Conservation (phyloP, 2,113 vertebrate species). For the Thamnophis sirtalis region DNA sequence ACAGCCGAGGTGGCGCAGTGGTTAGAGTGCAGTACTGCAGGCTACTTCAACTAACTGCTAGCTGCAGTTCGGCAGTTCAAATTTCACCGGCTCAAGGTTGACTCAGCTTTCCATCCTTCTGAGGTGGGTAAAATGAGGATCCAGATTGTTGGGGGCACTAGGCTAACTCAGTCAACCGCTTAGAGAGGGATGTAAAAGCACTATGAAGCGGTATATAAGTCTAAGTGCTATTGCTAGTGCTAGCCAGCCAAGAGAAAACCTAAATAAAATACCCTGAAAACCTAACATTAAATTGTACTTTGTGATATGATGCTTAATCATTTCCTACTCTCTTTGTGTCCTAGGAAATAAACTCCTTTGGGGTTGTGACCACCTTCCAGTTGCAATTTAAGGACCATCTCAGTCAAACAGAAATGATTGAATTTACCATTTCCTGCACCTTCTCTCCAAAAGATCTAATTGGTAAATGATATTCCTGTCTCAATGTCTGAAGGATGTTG, state of each 20-base stretch:
- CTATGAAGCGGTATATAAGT: too few relatives aligned
- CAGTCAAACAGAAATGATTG: conserved; percentile 29
- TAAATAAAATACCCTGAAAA: background rate
- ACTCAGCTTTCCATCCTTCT: too few relatives aligned
- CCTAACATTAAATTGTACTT: background rate
- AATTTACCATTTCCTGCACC: conserved; percentile 57
- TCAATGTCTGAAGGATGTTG: background rate
- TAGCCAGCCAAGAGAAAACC: background rate
- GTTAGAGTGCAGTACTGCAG: too few relatives aligned
- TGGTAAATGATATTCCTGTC: conserved; percentile 29
- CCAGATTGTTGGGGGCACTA: too few relatives aligned
- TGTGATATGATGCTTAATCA: background rate
- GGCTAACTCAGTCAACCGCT: too few relatives aligned
- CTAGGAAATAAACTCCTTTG: conserved; percentile 42
- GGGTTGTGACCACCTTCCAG: conserved; percentile 48
- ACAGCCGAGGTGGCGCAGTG: background rate
- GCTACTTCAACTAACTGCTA: too few relatives aligned
- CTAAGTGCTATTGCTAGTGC: too few relatives aligned
- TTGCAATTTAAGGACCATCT: conserved; percentile 52
- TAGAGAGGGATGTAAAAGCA: too few relatives aligned
- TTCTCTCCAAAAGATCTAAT: conserved; percentile 55
- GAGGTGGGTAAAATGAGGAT: too few relatives aligned
- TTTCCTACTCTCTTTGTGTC: background rate
- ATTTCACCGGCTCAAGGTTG: too few relatives aligned
- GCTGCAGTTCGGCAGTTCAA: too few relatives aligned